phyloP scores from a whole-genome alignment of 2,113 vertebrate species.

The Saccopteryx bilineata region DNA sequence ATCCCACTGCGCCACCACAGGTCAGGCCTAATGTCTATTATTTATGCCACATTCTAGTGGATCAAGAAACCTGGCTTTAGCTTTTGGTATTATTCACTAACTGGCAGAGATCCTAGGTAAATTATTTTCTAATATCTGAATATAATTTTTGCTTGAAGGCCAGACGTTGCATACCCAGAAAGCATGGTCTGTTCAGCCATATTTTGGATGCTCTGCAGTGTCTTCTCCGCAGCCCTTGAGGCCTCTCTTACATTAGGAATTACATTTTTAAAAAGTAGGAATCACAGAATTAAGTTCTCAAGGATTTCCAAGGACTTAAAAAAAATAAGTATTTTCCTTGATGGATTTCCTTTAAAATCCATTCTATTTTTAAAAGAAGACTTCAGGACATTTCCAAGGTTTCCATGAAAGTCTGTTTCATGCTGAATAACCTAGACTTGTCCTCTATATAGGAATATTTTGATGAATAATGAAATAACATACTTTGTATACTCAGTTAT shows the following conservation, averaged over 20 bases:
- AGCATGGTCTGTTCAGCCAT: not conserved
- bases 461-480: conserved; percentile 45
- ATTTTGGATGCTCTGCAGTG: not conserved
- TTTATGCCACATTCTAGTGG: not conserved
- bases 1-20: no score
- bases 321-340: not conserved
- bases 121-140: conserved; percentile 46
- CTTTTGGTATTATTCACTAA: conserved; percentile 29
- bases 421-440: conserved; percentile 12
- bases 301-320: not conserved
- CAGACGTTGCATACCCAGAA: not conserved
- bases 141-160: conserved; percentile 42
- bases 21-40: no score
- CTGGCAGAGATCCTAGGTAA: not conserved
- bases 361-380: conserved; percentile 43
- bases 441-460: conserved; percentile 14
- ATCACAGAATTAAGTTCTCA: conserved; percentile 33
- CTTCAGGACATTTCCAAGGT: not conserved
- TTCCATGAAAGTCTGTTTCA: not conserved
- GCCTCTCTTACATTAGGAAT: not conserved
- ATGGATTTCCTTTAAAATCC: conserved; percentile 57
- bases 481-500: conserved; percentile 36
- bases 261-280: conserved; percentile 57
- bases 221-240: not conserved
- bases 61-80: conserved; percentile 4